A percentile compares a stretch with the other conserved stretches of the same genome.
These are phyloP conservation scores for Digitonthophagus gazella DNA, from an alignment of 2,888 invertebrate genomes.

Conservation along the genomic window DNA sequence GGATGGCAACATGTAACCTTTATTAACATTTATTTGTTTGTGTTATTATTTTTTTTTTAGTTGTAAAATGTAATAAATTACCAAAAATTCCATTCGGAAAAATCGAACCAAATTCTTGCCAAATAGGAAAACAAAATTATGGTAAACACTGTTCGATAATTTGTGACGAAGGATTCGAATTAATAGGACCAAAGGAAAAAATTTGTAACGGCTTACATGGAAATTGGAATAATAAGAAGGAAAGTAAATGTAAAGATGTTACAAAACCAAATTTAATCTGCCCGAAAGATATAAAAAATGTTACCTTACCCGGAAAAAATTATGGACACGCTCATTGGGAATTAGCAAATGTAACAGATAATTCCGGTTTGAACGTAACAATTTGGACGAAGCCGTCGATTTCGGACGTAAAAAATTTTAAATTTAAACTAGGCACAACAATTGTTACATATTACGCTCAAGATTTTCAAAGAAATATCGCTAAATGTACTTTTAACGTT, in stretches of 20 bases:
- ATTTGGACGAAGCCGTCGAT: constrained; percentile 61
- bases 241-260: constrained; percentile 49
- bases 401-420: constrained; percentile 47
- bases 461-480: constrained; percentile 61
- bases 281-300: constrained; percentile 54
- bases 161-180: constrained; percentile 60
- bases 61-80: constrained; percentile 47
- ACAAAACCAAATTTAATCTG: constrained; percentile 59
- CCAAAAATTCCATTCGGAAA: constrained; percentile 55
- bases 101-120: constrained; percentile 57
- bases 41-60: constrained; percentile 35
- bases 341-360: constrained; percentile 54
- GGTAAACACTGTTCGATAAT: constrained; percentile 59
- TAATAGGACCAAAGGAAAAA: constrained; percentile 56
- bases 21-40: constrained; percentile 1
- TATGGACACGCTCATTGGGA: constrained; percentile 57
- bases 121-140: constrained; percentile 56
- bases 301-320: constrained; percentile 53
- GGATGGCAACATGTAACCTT: background rate
- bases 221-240: constrained; percentile 54
- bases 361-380: constrained; percentile 56
- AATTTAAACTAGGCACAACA: constrained; percentile 59
- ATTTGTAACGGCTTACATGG: constrained; percentile 58
- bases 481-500: constrained; percentile 60
- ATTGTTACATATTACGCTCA: constrained; percentile 62